Evolutionary conservation across 1,140 invertebrate genomes (phyloP).

Genomic region (Atta texana): DNA sequence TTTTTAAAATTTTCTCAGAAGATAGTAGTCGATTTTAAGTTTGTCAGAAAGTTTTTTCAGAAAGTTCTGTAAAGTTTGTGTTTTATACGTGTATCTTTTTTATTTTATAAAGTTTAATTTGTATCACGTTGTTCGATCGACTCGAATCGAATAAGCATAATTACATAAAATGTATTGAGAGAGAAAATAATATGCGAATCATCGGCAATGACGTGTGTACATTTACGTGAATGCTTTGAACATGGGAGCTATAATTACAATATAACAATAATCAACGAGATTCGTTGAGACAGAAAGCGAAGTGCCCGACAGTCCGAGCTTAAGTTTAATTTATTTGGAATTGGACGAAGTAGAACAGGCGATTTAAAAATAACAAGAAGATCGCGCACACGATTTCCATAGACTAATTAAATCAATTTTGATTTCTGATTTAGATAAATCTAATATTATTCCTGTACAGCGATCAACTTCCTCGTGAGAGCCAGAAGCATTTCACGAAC

Average conservation of each 20-base stretch:
- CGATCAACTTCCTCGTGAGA: neutral
- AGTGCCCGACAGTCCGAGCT: conserved; percentile 13
- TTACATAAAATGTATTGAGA: conserved; percentile 67
- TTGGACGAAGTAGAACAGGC: neutral
- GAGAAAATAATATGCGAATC: conserved; percentile 65
- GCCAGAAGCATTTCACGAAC: neutral
- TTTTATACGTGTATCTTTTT: neutral
- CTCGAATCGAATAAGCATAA: conserved; percentile 50
- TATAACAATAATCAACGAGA: conserved; percentile 70
- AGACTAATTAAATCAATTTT: conserved; percentile 14
- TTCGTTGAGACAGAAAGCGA: conserved; percentile 9
- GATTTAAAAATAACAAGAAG: neutral
- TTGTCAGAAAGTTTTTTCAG: neutral
- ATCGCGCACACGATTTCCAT: neutral
- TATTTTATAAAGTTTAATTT: neutral
- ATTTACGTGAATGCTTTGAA: conserved; percentile 70
- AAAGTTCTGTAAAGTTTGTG: neutral
- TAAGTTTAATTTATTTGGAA: conserved; percentile 36
- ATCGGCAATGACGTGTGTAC: conserved; percentile 77
- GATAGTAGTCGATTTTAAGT: neutral
- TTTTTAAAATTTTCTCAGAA: neutral
- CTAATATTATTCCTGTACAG: neutral
- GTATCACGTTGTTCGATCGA: conserved; percentile 55
- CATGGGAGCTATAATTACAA: conserved; percentile 71
- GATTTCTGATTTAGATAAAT: conserved; percentile 21